Percentiles rank a stretch among this genome's conserved stretches.
Conservation (phyloP, 1,140 invertebrate genomes). For the Drosophila kikkawai region DNA sequence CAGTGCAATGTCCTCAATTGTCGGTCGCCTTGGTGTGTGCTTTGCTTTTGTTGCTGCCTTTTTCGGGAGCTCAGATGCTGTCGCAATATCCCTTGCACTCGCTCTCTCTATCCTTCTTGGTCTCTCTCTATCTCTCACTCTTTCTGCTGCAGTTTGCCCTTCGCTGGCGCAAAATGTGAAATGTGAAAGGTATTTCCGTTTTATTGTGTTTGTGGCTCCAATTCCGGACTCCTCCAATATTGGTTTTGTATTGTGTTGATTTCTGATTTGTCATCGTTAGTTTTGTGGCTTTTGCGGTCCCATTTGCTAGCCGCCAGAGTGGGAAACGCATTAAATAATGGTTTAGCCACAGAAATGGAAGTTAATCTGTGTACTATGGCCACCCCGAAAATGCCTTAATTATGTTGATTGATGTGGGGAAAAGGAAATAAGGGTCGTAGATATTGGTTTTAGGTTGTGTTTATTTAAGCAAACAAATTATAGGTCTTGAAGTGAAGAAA, state of each 20-base stretch:
- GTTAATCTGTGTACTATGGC: slow-evolving; percentile 15
- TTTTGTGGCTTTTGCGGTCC: slow-evolving; percentile 28
- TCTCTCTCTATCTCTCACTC: slow-evolving; percentile 8
- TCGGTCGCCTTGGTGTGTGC: slow-evolving; percentile 66
- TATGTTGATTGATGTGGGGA: slow-evolving; percentile 12
- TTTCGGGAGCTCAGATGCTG: slow-evolving; percentile 73
- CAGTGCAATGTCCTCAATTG: slow-evolving; percentile 80
- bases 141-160: slow-evolving; percentile 53
- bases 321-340: slow-evolving; percentile 33
- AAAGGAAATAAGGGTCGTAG: not conserved
- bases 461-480: not conserved
- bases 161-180: slow-evolving; percentile 54
- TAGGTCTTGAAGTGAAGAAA: not conserved
- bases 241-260: slow-evolving; percentile 47
- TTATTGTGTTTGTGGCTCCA: slow-evolving; percentile 39
- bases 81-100: slow-evolving; percentile 59
- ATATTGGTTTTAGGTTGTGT: not conserved
- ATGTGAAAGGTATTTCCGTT: slow-evolving; percentile 75
- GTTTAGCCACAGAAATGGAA: slow-evolving; percentile 17
- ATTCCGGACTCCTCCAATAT: slow-evolving; percentile 46
- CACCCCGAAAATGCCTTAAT: slow-evolving; percentile 15
- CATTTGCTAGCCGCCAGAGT: slow-evolving; percentile 12
- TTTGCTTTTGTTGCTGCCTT: slow-evolving; percentile 45
- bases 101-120: slow-evolving; percentile 3
- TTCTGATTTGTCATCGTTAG: slow-evolving; percentile 46